Base-by-base conservation (phyloP, 2,113 vertebrate genomes). In the Sinocyclocheilus anophthalmus region DNA sequence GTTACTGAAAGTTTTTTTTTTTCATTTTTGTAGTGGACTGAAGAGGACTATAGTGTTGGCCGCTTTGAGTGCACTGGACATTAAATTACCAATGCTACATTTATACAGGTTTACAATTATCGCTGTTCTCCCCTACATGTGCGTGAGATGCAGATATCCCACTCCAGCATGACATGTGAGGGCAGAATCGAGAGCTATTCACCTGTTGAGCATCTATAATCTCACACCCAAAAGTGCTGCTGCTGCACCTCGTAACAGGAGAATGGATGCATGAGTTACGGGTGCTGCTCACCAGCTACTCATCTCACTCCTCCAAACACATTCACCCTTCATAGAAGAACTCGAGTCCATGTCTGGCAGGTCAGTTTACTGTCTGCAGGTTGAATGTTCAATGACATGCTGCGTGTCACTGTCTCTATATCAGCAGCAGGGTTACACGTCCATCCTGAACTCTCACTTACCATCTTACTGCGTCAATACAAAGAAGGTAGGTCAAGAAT, bases 361-460 rank as follows among this genome's bases (percentile, higher is more conserved):
- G 76, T 78, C 30, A 85, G 22, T 45, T 45, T 78, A 85, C 48
- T 37, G 84, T 79, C 30, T 33, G 30, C 42, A 10, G 59, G 45
- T 45, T 79, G 59, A 69, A 79, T 85, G 45, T 33, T 77, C 63
- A 85, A 85, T 85, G 55, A 85, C 76, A 85, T 22, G 76, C 61
- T 33, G 61, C 59, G 57, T 85, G 42, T 69, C 84, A 79, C 45
- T 78, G 39, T 30, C 76, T 67, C 26, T 57, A 59, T 42, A 84
- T 84, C 70, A 84, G 22, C 73, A 76, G 42, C 13, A 76, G 37
- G 70, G 53, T 75, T 59, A 45, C 42, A 22, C 7, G 37, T 8
- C 22, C 26, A 69, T 67, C 16, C 26, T 8, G 26, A 61, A n/a
- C 65, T 33, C 20, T 26, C 50, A 39, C 59, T 26, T 37, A 39